These are phyloP conservation scores for Scytalopus superciliaris DNA, from an alignment of 2,113 vertebrate genomes.

Conservation along the genomic window DNA sequence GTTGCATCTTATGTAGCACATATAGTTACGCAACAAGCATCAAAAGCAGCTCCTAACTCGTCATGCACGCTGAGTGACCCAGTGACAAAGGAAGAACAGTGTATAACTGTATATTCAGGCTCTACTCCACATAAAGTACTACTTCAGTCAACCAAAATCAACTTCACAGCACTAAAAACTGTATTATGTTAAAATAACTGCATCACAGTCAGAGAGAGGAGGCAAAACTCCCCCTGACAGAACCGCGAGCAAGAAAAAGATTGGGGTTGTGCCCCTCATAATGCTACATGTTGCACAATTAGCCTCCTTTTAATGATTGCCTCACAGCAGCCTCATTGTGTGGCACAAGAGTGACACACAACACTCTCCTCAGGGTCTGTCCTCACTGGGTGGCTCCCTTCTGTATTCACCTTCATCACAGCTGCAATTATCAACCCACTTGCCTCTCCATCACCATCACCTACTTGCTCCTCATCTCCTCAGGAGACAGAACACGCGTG, in stretches of 20 bases:
- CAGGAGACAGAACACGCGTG: not conserved
- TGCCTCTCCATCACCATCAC: not conserved
- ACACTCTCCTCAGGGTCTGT: not conserved
- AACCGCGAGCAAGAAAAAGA: not conserved
- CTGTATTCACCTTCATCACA: not conserved
- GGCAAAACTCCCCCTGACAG: not conserved
- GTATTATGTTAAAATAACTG: not conserved
- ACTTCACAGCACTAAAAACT: fast-evolving
- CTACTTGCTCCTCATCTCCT: not conserved
- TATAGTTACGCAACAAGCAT: fast-evolving
- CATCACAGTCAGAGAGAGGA: not conserved
- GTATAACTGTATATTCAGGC: not conserved
- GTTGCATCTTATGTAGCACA: not conserved
- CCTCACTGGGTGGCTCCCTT: not conserved
- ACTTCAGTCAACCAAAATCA: not conserved
- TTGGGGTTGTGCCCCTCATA: not conserved
- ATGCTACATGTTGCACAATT: not conserved
- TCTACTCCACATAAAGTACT: not conserved
- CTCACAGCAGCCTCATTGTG: not conserved
- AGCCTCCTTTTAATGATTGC: not conserved
- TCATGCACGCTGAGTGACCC: not conserved
- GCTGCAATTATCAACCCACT: not conserved
- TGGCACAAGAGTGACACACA: not conserved
- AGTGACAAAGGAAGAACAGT: not conserved
- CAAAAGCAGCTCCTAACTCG: not conserved